Conservation (phyloP, 2,113 vertebrate genomes). For the Chaenocephalus aceratus region DNA sequence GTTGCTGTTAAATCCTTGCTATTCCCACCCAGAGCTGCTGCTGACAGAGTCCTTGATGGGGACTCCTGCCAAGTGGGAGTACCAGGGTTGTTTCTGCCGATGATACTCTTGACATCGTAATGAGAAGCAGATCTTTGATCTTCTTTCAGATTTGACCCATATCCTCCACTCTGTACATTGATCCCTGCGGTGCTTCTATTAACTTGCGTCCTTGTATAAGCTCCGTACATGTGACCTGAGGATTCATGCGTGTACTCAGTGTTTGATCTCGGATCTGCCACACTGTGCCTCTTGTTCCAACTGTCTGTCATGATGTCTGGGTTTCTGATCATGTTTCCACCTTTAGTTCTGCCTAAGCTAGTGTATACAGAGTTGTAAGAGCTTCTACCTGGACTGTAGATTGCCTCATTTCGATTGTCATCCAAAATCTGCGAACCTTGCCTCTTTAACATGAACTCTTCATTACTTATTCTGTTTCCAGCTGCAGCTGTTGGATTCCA, state of each 20-base stretch:
- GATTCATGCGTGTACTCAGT: conserved; percentile 79
- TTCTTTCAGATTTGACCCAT: conserved; percentile 71
- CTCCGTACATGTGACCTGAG: conserved; percentile 85
- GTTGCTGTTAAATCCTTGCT: conserved; percentile 78
- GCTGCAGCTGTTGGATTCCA: conserved; percentile 59
- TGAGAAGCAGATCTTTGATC: conserved; percentile 83
- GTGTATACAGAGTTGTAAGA: conserved; percentile 80
- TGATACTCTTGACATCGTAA: conserved; percentile 75
- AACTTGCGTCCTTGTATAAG: conserved; percentile 79
- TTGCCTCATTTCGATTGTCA: conserved; percentile 53
- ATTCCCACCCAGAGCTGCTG: conserved; percentile 81
- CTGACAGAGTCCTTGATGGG: conserved; percentile 85
- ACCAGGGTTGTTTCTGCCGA: conserved; percentile 33
- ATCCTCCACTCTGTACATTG: conserved; percentile 69
- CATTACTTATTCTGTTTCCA: conserved; percentile 60
- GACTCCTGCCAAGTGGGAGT: conserved; percentile 67
- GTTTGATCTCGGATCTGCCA: conserved; percentile 88
- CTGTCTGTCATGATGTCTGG: conserved; percentile 75
- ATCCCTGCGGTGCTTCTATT: conserved; percentile 74
- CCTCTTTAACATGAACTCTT: conserved; percentile 72
- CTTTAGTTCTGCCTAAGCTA: conserved; percentile 77
- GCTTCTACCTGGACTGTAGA: conserved; percentile 68
- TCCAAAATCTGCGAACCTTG: conserved; percentile 81
- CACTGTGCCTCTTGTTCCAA: conserved; percentile 92
- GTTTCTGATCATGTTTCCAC: conserved; percentile 50